phyloP scores from a whole-genome alignment of 37 sponge, comb jelly and placozoan species.

The Tethya wilhelma region DNA sequence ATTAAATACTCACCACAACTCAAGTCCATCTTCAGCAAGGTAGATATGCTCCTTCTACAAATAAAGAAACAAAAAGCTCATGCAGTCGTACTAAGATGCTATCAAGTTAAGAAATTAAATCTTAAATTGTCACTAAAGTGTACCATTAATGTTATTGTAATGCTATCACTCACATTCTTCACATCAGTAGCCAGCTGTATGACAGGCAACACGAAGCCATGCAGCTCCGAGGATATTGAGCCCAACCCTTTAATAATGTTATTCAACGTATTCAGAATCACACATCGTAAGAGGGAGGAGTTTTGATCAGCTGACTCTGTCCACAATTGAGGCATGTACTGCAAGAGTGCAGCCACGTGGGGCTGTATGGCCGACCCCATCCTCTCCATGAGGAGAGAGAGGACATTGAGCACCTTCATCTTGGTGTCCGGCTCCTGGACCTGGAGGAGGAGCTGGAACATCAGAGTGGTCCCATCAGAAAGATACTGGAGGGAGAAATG shows the following conservation, averaged over 20 bases:
- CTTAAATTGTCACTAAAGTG: too few species aligned
- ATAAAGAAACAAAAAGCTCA: not conserved
- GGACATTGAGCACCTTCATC: constrained; percentile 67
- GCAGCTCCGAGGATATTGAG: constrained; percentile 60
- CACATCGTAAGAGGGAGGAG: constrained; percentile 59
- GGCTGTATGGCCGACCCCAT: constrained; percentile 72
- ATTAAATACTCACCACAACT: constrained; percentile 71
- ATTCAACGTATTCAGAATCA: constrained; percentile 64
- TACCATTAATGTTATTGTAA: not conserved
- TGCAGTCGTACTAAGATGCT: too few species aligned
- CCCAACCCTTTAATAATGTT: constrained; percentile 62
- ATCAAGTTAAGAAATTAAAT: too few species aligned
- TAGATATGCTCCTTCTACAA: constrained; percentile 71
- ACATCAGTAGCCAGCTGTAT: constrained; percentile 69
- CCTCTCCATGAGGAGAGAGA: constrained; percentile 71
- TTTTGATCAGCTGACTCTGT: constrained; percentile 53
- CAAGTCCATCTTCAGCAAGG: constrained; percentile 76
- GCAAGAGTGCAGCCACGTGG: constrained; percentile 62
- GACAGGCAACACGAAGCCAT: constrained; percentile 73
- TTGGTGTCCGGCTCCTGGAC: constrained; percentile 59
- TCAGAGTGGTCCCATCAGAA: not conserved
- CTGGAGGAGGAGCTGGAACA: constrained; percentile 63
- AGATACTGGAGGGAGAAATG: not conserved
- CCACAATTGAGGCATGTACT: constrained; percentile 80
- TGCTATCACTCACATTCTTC: constrained; percentile 37